Evolutionary conservation across 2,888 invertebrate genomes (phyloP).

Genomic region (Hyles lineata): DNA sequence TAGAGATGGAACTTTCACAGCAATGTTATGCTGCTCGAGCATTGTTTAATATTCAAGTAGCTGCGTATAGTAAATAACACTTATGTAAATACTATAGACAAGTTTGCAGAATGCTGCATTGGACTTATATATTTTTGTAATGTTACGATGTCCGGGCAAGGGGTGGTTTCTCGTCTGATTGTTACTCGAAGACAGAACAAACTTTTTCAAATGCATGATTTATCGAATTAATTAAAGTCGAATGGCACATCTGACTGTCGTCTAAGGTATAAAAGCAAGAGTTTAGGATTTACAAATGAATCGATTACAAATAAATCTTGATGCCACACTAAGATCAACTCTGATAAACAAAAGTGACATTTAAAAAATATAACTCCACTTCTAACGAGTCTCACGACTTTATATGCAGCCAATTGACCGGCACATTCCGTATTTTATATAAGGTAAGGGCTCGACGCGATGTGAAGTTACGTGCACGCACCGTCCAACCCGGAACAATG

Average conservation of each 20-base stretch:
- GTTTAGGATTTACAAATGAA: too few species aligned
- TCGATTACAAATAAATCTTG: too few species aligned
- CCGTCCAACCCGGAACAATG: constrained; percentile 25
- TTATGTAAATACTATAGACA: neutral
- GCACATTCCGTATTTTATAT: constrained; percentile 11
- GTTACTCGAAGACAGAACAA: too few species aligned
- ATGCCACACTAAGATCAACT: too few species aligned
- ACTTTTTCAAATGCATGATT: too few species aligned
- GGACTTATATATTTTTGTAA: neutral
- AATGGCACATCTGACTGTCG: too few species aligned
- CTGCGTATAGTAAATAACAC: neutral
- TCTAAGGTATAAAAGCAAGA: too few species aligned
- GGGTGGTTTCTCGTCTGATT: too few species aligned
- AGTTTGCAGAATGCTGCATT: neutral
- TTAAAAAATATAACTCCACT: too few species aligned
- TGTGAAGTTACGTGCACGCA: constrained; percentile 5
- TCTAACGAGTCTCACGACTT: too few species aligned
- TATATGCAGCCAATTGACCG: neutral
- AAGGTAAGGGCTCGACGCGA: constrained; percentile 14
- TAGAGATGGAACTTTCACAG: constrained; percentile 14
- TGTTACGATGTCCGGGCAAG: neutral
- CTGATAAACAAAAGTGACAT: neutral
- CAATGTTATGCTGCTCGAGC: neutral
- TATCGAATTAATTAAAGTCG: too few species aligned
- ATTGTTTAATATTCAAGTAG: neutral